Evolutionary conservation across 2,797 vertebrate species (phyloP), one percentile per base, ranked within the genome.

Genomic region (Ciconia nigra): DNA sequence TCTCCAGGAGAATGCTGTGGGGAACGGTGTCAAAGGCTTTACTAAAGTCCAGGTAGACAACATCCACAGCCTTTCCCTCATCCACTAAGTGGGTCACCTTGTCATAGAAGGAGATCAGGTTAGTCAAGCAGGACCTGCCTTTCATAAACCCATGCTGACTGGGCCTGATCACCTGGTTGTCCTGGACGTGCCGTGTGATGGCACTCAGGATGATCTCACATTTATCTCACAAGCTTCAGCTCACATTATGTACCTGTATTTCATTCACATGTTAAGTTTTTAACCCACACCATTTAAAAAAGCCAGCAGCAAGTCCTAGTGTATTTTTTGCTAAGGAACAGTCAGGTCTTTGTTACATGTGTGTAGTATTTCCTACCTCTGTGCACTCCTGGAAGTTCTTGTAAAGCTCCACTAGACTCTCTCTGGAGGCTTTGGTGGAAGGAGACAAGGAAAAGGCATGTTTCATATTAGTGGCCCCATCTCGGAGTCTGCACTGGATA

Each of bases 381-480:
- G 99, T 97, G 91, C 99, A 99, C 97, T 98, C 99, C 49, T 99
- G 98, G 93, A 99, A 98, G 97, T 98, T 99, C 94, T 98, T 99
- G 97, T 93, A 98, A 66, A 99, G 98, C 98, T 99, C 99, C 97
- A 99, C 97, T 67, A 99, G 98, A 94, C 99, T 99, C 83, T 99
- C 99, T 22, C 99, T 98, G 95, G 99, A 99, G 33, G 99, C 99
- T 42, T 99, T 98, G 86, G 98, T 99, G 65, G 98, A 98, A 6
- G 99, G 99, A 19, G 98, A 98, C 65, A 98, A 94, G 20, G 99
- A 98, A 95, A 99, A 99, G 25, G 99, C 99, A 22, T 97, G 98
- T 96, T 99, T 99, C 99, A 99, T 99, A 97, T 99, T 99, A 65
- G 98, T 96, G 5, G 99, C 99, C 5, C 99, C 99, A 49, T 99